Evolutionary conservation across 2,888 invertebrate genomes (phyloP).

Genomic region (Limnephilus rhombicus): DNA sequence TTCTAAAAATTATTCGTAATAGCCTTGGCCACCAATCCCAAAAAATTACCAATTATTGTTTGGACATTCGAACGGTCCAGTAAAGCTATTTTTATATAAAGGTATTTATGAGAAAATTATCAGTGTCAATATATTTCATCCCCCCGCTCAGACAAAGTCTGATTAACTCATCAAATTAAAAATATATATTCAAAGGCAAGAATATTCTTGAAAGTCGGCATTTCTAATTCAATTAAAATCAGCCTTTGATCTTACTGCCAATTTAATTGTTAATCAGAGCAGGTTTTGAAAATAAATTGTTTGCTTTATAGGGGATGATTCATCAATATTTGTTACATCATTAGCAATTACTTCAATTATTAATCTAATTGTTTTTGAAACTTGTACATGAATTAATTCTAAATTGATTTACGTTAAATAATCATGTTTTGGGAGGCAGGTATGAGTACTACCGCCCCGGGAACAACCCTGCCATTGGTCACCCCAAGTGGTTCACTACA

Average conservation of each 20-base stretch:
- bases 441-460: no score
- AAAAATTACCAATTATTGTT: no score
- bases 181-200: background rate
- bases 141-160: no score
- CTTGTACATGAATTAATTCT: no score
- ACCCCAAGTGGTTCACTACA: no score
- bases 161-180: background rate
- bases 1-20: no score
- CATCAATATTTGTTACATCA: background rate
- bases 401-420: no score
- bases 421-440: no score
- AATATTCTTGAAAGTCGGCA: background rate
- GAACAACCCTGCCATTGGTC: no score
- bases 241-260: constrained; percentile 18
- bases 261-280: background rate
- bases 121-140: no score
- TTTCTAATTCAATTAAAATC: background rate
- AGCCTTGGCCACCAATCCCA: no score
- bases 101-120: background rate
- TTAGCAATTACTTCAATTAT: background rate
- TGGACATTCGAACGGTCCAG: background rate
- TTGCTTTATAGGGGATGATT: background rate
- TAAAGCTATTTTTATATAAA: background rate
- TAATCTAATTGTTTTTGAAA: background rate
- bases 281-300: background rate